Conservation (phyloP, 2,113 vertebrate genomes). For the Sphaerodactylus townsendi region DNA sequence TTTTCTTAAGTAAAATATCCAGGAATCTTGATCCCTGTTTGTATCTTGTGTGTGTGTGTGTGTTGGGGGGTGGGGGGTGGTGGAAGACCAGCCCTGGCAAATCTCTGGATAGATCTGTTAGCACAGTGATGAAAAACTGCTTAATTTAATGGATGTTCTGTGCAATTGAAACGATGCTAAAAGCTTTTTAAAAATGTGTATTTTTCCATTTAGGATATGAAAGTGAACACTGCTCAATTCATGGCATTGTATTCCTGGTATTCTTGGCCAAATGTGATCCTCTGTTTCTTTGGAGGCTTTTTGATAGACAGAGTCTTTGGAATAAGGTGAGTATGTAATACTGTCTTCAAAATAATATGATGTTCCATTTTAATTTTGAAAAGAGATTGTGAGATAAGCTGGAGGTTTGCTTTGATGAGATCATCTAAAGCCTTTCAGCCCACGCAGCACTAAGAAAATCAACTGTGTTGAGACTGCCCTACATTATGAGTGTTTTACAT, state of each 20-base stretch:
- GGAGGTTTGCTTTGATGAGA: neutral
- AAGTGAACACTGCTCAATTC: slow-evolving; percentile 86
- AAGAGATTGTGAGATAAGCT: neutral
- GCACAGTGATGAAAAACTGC: neutral
- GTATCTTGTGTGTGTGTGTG: neutral
- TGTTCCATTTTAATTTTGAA: neutral
- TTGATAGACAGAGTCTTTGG: slow-evolving; percentile 94
- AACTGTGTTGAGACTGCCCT: too few relatives aligned
- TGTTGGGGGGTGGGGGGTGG: too few relatives aligned
- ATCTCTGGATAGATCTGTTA: neutral
- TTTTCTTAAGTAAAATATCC: neutral
- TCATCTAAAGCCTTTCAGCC: too few relatives aligned
- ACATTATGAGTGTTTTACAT: too few relatives aligned
- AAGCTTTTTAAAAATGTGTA: neutral
- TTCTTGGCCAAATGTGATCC: slow-evolving; percentile 96
- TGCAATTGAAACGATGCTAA: accelerated
- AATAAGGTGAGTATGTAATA: slow-evolving; percentile 78
- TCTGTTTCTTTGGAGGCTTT: slow-evolving; percentile 97
- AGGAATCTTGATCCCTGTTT: neutral
- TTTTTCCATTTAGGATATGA: slow-evolving; percentile 83
- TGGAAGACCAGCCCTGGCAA: neutral
- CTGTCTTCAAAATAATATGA: accelerated
- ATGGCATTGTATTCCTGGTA: slow-evolving; percentile 98
- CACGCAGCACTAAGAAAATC: too few relatives aligned
- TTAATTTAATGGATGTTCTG: neutral